Evolutionary conservation across 2,113 vertebrate genomes (phyloP).

Genomic region (Clupea harengus): DNA sequence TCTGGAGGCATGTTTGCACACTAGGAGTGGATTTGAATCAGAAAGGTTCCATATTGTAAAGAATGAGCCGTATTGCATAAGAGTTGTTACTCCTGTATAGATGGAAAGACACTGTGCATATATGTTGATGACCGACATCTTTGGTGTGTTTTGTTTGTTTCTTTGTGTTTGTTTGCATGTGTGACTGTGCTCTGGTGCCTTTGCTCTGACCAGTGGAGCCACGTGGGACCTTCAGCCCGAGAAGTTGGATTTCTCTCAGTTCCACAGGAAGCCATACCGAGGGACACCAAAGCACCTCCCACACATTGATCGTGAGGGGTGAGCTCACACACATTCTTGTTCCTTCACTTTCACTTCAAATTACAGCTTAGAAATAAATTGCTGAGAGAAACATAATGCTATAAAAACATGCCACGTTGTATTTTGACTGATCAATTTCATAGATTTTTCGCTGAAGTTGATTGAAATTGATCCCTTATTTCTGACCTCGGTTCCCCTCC

Average conservation of each 20-base stretch:
- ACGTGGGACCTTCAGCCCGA: constrained; percentile 96
- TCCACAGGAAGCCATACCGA: constrained; percentile 81
- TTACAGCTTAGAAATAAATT: no score
- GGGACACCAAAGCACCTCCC: constrained; percentile 86
- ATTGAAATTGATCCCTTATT: neutral
- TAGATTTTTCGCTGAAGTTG: neutral
- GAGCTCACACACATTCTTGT: constrained; percentile 51
- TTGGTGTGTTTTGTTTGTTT: neutral
- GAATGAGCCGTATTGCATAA: neutral
- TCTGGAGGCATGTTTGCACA: neutral
- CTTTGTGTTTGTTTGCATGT: neutral
- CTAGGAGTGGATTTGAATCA: neutral
- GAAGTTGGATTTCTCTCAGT: constrained; percentile 94
- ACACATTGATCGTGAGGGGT: constrained; percentile 94
- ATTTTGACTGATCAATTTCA: neutral
- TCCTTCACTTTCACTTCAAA: neutral
- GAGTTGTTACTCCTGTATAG: neutral
- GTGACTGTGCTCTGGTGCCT: neutral
- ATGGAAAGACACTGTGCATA: neutral
- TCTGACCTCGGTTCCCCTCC: constrained; percentile 24
- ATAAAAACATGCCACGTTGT: neutral
- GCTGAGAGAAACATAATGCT: no score
- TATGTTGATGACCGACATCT: neutral
- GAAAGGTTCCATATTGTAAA: neutral
- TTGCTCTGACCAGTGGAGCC: constrained; percentile 74